phyloP scores from a whole-genome alignment of 2,113 vertebrate species.

The Malurus cyaneus region DNA sequence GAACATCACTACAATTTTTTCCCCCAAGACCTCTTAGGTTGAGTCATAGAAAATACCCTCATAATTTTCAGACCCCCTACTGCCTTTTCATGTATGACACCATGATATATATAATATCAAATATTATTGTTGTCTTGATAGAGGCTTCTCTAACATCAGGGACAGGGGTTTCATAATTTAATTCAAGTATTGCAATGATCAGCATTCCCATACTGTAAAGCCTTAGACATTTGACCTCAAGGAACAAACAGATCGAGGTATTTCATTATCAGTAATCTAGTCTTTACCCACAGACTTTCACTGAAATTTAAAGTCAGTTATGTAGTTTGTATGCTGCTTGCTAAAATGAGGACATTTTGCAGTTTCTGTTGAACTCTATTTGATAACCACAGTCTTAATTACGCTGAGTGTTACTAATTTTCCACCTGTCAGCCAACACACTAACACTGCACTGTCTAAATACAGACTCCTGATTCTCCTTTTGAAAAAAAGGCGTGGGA shows the following conservation, averaged over 20 bases:
- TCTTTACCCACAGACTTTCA: background rate
- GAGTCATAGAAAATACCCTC: background rate
- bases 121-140: background rate
- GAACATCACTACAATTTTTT: background rate
- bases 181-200: background rate
- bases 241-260: background rate
- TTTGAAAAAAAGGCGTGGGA: background rate
- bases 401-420: background rate
- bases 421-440: background rate
- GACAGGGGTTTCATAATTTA: background rate
- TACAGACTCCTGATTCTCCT: background rate
- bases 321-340: background rate
- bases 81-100: background rate
- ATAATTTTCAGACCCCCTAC: background rate
- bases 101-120: background rate
- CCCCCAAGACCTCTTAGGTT: rapidly evolving
- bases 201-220: background rate
- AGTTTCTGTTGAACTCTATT: background rate
- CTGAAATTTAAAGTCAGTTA: background rate
- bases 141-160: background rate
- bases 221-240: background rate
- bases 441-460: rapidly evolving
- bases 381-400: background rate
- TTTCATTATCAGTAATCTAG: background rate
- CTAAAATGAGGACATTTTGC: background rate